Evolutionary conservation across 2,888 invertebrate genomes (phyloP), one percentile per base, ranked within the genome.

Genomic region (Trissolcus japonicus): DNA sequence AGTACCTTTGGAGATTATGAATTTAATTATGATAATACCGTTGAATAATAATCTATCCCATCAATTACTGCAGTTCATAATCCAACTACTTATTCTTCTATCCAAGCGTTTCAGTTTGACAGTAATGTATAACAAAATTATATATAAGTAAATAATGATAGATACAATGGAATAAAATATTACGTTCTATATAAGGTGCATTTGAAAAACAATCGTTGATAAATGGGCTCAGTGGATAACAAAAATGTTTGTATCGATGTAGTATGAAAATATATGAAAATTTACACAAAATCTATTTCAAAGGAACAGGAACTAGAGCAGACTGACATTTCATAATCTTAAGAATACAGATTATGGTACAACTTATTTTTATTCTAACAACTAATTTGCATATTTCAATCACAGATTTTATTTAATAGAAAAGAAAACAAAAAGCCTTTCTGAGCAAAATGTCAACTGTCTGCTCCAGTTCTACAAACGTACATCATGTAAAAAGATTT

Each of bases 301-400:
- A 61, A 69, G 50, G 61, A 69, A 56, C 51, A 40, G 55, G 43
- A 56, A 56, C 56, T 56, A 56, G 55, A 41, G 69, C 62, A 61
- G 62, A 51, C 56, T 57, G 14, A 16, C 25, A 54, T 17, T 21
- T 17, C 41, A 14, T 11, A 14, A 53, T 19, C 51, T 67, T 60
- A 68, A 46, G 7, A 29, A 35, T 62, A 62, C 46, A 14, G n/a
- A 46, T 46, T 46, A 46, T 16, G 6, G n/a, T 46, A 46, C 46
- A 46, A 46, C 46, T 46, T 46, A 46, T 46, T 46, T 16, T 46
- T 46, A 16, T 46, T 46, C n/a, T 46, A 46, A 56, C 21, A 35
- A 59, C 16, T 67, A 59, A 46, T 40, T 50, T 41, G 41, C 21
- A 40, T 14, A 50, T 40, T 41, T 66, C 6, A 67, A 67, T 67